A percentile compares a stretch with the other conserved stretches of the same genome.
Evolutionary conservation across 2,888 invertebrate genomes (phyloP).

Genomic region (Caenorhabditis doughertyi): DNA sequence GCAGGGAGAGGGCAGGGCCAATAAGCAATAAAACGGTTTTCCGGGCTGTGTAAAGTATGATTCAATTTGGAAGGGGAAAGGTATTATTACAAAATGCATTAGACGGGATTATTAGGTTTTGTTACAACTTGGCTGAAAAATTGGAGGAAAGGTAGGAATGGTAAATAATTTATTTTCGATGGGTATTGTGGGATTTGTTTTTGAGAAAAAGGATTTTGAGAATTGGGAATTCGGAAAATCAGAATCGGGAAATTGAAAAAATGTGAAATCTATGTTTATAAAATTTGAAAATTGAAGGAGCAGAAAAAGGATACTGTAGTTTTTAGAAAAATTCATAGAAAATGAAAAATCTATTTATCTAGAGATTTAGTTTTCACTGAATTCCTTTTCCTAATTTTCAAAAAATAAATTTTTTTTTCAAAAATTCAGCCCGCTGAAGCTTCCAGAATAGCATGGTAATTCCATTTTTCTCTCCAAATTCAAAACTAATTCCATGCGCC

Average conservation of each 20-base stretch:
- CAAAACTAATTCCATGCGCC: not conserved
- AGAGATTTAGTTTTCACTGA: too few relatives aligned
- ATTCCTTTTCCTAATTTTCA: too few relatives aligned
- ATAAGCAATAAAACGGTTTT: constrained; percentile 1
- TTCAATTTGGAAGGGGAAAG: not conserved
- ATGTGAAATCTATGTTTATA: too few relatives aligned
- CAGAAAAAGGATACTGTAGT: not conserved
- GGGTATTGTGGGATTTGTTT: too few relatives aligned
- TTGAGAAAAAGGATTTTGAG: too few relatives aligned
- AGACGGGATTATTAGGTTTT: not conserved
- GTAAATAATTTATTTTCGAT: too few relatives aligned
- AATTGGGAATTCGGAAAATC: too few relatives aligned
- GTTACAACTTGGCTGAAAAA: not conserved
- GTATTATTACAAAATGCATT: not conserved
- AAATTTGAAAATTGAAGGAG: not conserved
- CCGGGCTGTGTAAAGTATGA: not conserved
- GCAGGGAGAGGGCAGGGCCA: not conserved
- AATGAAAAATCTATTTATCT: too few relatives aligned
- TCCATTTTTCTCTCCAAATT: too few relatives aligned
- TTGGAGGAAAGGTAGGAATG: too few relatives aligned
- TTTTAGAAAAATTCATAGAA: not conserved
- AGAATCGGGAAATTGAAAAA: too few relatives aligned
- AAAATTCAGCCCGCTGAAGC: not conserved
- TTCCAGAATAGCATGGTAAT: too few relatives aligned
- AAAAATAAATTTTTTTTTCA: not conserved